Conservation (phyloP, 2,888 invertebrate genomes). For the Clostera curtula region DNA sequence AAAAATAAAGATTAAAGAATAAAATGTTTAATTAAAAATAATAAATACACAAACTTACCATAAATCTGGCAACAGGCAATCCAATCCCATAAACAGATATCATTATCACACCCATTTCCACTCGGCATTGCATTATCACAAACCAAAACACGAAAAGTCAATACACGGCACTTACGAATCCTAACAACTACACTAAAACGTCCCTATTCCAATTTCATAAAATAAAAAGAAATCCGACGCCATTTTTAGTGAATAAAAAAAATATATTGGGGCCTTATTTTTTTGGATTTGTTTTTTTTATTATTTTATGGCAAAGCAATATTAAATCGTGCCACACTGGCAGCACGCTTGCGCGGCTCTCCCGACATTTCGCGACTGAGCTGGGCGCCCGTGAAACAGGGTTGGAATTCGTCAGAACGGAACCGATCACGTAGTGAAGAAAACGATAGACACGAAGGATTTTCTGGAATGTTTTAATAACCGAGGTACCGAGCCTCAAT, state of each 20-base stretch:
- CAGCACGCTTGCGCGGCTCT: constrained; percentile 50
- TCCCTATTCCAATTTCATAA: constrained; percentile 23
- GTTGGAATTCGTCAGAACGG: no score
- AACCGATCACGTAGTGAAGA: no score
- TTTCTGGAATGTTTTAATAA: no score
- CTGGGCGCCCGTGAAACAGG: no score
- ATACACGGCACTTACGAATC: constrained; percentile 41
- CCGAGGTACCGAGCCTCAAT: no score
- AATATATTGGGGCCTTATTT: constrained; percentile 29
- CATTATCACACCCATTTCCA: constrained; percentile 63
- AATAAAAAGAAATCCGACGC: constrained; percentile 19
- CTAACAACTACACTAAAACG: constrained; percentile 25
- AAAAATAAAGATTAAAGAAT: no score
- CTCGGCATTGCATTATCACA: constrained; percentile 60
- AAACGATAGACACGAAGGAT: no score
- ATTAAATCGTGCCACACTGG: constrained; percentile 24
- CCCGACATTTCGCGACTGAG: constrained; percentile 54
- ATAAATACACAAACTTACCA: constrained; percentile 36
- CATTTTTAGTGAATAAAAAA: constrained; percentile 25
- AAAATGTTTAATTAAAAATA: no score
- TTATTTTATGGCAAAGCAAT: constrained; percentile 20
- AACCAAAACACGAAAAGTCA: constrained; percentile 61
- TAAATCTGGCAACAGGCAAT: constrained; percentile 56
- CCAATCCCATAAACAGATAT: constrained; percentile 59
- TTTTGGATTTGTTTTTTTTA: constrained; percentile 30